Conservation (phyloP, 2,888 invertebrate species). For the Orthonychiurus folsomi region DNA sequence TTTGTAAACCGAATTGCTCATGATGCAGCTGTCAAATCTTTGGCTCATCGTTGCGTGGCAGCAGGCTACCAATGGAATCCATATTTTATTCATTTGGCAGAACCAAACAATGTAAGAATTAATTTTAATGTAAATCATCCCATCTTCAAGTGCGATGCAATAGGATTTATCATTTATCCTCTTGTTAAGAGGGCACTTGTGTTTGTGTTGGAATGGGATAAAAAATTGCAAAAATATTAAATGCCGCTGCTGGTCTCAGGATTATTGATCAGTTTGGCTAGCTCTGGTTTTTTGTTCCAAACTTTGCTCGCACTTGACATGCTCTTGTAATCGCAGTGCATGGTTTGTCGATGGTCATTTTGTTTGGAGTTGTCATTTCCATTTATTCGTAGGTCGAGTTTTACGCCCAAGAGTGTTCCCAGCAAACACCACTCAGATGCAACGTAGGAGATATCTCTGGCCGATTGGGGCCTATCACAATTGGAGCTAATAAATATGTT, state of each 20-base stretch:
- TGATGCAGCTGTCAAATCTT: conserved; percentile 73
- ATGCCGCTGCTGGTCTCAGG: no score
- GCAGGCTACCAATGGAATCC: conserved; percentile 90
- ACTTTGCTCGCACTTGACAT: not conserved
- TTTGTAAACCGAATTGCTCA: conserved; percentile 86
- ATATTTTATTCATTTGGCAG: conserved; percentile 77
- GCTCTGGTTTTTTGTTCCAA: not conserved
- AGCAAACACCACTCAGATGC: conserved; percentile 78
- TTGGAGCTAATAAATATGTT: conserved; percentile 67
- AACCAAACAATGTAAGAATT: conserved; percentile 74
- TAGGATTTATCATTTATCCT: no score
- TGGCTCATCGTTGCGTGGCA: conserved; percentile 74
- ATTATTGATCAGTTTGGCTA: not conserved
- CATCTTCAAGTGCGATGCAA: no score
- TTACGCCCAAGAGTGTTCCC: conserved; percentile 77
- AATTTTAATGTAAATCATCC: no score
- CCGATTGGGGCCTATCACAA: conserved; percentile 68
- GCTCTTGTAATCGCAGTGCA: no score
- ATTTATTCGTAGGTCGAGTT: conserved; percentile 58
- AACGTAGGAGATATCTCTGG: conserved; percentile 84
- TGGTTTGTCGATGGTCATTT: no score
- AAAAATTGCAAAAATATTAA: no score
- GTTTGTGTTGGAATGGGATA: no score
- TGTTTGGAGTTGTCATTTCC: no score
- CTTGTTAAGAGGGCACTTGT: no score